Base-by-base conservation (phyloP, 2,888 invertebrate species). In the Alviniconcha strummeri region DNA sequence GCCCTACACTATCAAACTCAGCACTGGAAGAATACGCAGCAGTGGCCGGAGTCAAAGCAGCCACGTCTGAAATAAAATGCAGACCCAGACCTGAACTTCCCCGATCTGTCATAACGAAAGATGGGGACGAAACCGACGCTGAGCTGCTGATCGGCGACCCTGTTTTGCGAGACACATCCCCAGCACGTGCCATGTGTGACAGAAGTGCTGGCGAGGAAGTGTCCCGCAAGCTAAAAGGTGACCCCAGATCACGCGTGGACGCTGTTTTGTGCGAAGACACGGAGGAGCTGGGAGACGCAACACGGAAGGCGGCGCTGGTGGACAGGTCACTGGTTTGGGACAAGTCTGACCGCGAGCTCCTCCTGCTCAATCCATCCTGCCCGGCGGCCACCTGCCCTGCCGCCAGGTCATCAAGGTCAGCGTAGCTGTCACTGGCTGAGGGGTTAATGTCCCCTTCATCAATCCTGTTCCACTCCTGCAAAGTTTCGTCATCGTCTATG, bases 261-360 rank as follows among this genome's bases (percentile, higher is more conserved):
- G 54, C 54, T 17, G 5, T 56, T 55, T n/a, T 57, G 64, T 60
- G 17, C 3, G 77, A 77, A 11, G 81, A 84, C 5, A 56, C 60
- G 0, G 81, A 60, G 5, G 84, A 84, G n/a, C 78, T 81, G 52
- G 84, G 81, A 4, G 84, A 84, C n/a, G 84, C 56, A 4, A 77
- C 69, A 1, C 81, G 57, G 78, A 71, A 84, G 19, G 81, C 72
- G 11, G 52, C 56, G 9, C 77, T 78, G 8, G 64, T 19, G 56
- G 82, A 82, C 9, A 85, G 15, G 54, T 84, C 84, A 83, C 88
- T 88, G 54, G 82, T 82, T 80, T 90, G 89, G 86, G 89, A 89
- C 11, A 89, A 74, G 84, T 89, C 89, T 2, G 89, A 89, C 74
- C 84, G 85, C 7, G 90, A 89, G 85, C 89, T 89, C 83, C 89